These are phyloP conservation scores for Colistium nudipinnis DNA, from an alignment of 2,113 vertebrate genomes.

Conservation along the genomic window DNA sequence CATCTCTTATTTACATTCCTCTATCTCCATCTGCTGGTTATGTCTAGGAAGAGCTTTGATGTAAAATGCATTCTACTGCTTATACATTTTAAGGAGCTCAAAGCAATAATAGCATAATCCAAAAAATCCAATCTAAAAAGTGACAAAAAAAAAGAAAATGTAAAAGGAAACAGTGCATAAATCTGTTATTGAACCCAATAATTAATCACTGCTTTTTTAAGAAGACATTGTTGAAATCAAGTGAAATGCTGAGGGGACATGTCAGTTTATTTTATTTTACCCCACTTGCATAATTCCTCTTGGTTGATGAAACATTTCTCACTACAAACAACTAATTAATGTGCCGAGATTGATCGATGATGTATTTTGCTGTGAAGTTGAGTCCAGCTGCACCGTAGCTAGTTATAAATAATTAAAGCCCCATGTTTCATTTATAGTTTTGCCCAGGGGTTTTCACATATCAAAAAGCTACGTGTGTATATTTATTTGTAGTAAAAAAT, in stretches of 20 bases:
- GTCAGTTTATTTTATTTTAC: conserved; percentile 3
- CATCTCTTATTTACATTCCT: conserved; percentile 6
- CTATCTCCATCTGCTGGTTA: conserved; percentile 60
- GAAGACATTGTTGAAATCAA: neutral
- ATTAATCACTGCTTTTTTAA: neutral
- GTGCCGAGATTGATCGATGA: neutral
- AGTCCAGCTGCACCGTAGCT: conserved; percentile 3
- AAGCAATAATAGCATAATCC: no score
- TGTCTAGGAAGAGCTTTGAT: no score
- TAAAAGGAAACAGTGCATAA: no score
- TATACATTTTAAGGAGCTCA: no score
- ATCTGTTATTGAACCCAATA: no score
- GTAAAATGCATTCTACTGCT: neutral
- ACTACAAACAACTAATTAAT: neutral
- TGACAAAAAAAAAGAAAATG: no score
- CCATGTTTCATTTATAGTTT: conserved; percentile 10
- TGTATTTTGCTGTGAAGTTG: neutral
- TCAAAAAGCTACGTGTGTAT: neutral
- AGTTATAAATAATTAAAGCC: neutral
- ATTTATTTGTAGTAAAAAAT: neutral
- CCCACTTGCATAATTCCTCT: neutral
- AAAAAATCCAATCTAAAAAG: no score
- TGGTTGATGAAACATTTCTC: conserved; percentile 4
- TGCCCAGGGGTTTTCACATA: neutral
- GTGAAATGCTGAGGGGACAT: neutral